Conservation (phyloP, 2,113 vertebrate genomes). For the Mustela lutreola region DNA sequence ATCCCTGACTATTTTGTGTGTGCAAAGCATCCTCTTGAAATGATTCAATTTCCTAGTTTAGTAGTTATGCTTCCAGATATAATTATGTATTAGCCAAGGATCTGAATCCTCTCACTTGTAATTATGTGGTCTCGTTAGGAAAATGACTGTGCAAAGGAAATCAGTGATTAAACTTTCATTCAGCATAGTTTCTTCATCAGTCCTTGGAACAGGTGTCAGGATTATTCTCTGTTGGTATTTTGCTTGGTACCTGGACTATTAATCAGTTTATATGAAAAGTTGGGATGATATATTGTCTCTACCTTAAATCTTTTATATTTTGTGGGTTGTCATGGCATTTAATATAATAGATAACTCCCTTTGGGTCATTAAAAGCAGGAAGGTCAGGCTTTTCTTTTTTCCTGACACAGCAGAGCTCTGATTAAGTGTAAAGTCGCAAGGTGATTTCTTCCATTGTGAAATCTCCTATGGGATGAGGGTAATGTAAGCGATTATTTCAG, state of each 20-base stretch:
- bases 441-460: constrained; percentile 59
- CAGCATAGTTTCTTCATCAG: constrained; percentile 82
- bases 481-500: constrained; percentile 48
- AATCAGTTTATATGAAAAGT: constrained; percentile 79
- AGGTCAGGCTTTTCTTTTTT: constrained; percentile 53
- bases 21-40: constrained; percentile 65
- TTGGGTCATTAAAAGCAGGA: constrained; percentile 68
- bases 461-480: not conserved
- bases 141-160: constrained; percentile 82
- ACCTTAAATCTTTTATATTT: constrained; percentile 64
- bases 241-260: constrained; percentile 77
- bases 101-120: constrained; percentile 81
- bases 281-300: constrained; percentile 77
- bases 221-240: constrained; percentile 83
- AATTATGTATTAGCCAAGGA: constrained; percentile 78
- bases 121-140: constrained; percentile 85
- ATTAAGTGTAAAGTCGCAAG: constrained; percentile 54
- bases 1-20: constrained; percentile 44
- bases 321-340: constrained; percentile 60
- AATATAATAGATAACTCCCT: constrained; percentile 62
- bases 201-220: constrained; percentile 79
- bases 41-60: constrained; percentile 74
- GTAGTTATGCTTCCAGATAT: constrained; percentile 69
- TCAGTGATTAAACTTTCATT: constrained; percentile 86
- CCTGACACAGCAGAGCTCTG: constrained; percentile 66